Conservation (phyloP, 2,888 invertebrate genomes). For the Ischnus inquisitorius region DNA sequence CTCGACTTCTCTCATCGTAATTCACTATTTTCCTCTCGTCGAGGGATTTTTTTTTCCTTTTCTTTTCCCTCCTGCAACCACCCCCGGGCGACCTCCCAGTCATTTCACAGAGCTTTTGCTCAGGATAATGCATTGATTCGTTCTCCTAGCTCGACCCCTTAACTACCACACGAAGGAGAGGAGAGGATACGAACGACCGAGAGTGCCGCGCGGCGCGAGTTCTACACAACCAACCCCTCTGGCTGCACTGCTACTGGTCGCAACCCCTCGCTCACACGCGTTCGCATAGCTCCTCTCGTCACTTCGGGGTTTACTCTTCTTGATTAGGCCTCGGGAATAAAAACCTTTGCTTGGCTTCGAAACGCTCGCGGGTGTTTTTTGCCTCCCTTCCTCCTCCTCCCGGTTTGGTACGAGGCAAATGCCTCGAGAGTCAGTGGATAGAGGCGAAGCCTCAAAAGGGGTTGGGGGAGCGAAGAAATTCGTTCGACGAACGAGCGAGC, state of each 20-base stretch:
- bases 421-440: conserved; percentile 15
- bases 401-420: conserved; percentile 20
- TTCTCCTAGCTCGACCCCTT: conserved; percentile 77
- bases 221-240: conserved; percentile 60
- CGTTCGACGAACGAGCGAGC: conserved; percentile 59
- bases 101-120: conserved; percentile 68
- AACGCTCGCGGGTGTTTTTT: conserved; percentile 52
- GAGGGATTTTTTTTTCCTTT: conserved; percentile 28
- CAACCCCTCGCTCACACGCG: conserved; percentile 70
- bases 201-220: conserved; percentile 17
- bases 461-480: conserved; percentile 63
- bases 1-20: conserved; percentile 32
- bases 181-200: conserved; percentile 38
- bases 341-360: conserved; percentile 67
- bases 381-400: no score
- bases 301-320: conserved; percentile 84
- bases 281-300: conserved; percentile 74
- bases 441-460: conserved; percentile 44
- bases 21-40: conserved; percentile 51
- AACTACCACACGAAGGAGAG: conserved; percentile 62
- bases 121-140: conserved; percentile 81
- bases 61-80: conserved; percentile 10
- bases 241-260: conserved; percentile 59
- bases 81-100: conserved; percentile 41
- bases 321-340: conserved; percentile 84